Percentiles rank a stretch among this genome's conserved stretches.
These are phyloP conservation scores for Erpetoichthys calabaricus DNA, from an alignment of 2,797 vertebrate species.

Conservation along the genomic window DNA sequence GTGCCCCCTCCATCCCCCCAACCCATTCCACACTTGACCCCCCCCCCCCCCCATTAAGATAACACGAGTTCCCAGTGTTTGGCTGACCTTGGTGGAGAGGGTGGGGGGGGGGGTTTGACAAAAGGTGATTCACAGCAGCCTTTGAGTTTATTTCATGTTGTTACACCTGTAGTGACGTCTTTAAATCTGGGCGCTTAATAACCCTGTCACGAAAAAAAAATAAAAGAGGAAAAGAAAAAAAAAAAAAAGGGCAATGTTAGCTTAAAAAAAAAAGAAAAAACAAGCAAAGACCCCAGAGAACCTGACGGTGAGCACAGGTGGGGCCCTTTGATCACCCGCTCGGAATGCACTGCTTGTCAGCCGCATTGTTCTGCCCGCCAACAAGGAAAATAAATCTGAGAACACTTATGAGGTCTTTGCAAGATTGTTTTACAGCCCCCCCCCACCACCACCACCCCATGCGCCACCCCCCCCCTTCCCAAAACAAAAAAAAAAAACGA, in stretches of 20 bases:
- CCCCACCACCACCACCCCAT: too few species aligned
- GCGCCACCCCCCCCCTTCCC: too few species aligned
- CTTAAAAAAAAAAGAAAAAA: neutral
- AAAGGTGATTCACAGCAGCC: constrained; percentile 57
- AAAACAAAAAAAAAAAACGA: too few species aligned
- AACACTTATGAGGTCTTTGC: neutral
- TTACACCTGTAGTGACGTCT: constrained; percentile 34
- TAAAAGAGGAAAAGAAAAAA: constrained; percentile 2
- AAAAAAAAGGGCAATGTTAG: neutral
- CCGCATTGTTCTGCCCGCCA: too few species aligned
- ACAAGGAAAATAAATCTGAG: neutral
- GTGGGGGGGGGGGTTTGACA: constrained; percentile 40
- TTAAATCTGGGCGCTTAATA: constrained; percentile 13
- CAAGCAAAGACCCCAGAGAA: too few species aligned
- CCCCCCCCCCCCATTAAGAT: constrained; percentile 41
- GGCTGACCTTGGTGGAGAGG: constrained; percentile 46
- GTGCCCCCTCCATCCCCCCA: too few species aligned
- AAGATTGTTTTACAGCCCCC: constrained; percentile 1
- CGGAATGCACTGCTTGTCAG: too few species aligned
- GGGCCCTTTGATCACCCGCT: too few species aligned
- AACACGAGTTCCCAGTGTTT: constrained; percentile 48
- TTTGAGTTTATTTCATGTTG: constrained; percentile 38
- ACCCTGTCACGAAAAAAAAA: constrained; percentile 2
- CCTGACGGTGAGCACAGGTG: too few species aligned
- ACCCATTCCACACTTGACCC: too few species aligned